These are phyloP conservation scores for Caerostris extrusa DNA, from an alignment of 1,140 invertebrate genomes.

Conservation along the genomic window DNA sequence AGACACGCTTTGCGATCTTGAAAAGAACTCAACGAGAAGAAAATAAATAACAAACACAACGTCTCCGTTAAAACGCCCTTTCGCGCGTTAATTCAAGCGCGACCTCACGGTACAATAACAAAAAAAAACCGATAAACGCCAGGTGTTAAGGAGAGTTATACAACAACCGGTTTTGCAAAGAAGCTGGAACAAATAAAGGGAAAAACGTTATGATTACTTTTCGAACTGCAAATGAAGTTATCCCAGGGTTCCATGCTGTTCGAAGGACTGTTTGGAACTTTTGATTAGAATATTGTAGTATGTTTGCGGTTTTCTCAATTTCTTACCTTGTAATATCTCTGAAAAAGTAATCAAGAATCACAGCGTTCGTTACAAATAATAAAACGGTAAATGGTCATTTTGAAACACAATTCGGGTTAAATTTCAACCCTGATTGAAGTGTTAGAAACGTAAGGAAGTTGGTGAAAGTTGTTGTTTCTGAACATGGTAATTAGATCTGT, in stretches of 20 bases:
- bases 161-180: background rate
- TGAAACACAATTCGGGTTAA: background rate
- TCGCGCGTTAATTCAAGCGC: background rate
- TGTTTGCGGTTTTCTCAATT: background rate
- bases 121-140: background rate
- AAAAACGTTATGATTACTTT: conserved; percentile 31
- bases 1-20: conserved; percentile 7
- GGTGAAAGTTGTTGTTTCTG: too few species aligned
- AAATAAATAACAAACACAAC: background rate
- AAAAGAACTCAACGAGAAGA: background rate
- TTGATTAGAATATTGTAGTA: background rate
- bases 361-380: background rate
- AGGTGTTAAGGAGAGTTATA: conserved; percentile 3
- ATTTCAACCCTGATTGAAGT: too few species aligned
- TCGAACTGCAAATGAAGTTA: background rate
- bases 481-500: too few species aligned
- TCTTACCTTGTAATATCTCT: background rate
- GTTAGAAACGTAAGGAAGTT: background rate
- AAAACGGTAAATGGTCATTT: background rate
- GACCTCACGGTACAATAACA: background rate
- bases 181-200: conserved; percentile 3
- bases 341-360: background rate
- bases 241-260: background rate
- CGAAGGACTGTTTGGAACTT: background rate
- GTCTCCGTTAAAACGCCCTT: background rate